Conservation (phyloP, 2,888 invertebrate species). For the Drosophila macrospina region DNA sequence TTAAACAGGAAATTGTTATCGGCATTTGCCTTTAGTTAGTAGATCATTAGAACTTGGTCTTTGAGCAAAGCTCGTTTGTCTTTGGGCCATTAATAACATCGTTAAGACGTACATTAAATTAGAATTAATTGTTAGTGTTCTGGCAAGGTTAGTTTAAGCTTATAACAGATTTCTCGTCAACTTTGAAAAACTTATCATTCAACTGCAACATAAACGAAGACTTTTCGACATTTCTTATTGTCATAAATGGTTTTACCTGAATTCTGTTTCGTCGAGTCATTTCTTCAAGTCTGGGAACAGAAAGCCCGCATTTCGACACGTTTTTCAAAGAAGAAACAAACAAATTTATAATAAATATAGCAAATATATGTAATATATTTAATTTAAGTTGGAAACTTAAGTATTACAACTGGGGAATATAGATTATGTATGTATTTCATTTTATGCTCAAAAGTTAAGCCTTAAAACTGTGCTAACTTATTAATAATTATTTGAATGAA, state of each 20-base stretch:
- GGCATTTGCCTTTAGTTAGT: conserved; percentile 31
- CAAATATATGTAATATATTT: too few relatives aligned
- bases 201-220: conserved; percentile 5
- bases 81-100: conserved; percentile 67
- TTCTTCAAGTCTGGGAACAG: conserved; percentile 51
- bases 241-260: conserved; percentile 49
- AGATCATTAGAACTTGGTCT: conserved; percentile 68
- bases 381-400: too few relatives aligned
- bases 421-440: too few relatives aligned
- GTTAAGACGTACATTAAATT: conserved; percentile 41
- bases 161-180: conserved; percentile 6
- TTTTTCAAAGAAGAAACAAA: conserved; percentile 4
- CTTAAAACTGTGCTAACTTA: too few relatives aligned
- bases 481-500: too few relatives aligned
- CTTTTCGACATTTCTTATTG: conserved; percentile 44
- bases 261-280: conserved; percentile 55
- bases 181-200: conserved; percentile 6
- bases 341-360: too few relatives aligned
- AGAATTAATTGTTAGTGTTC: conserved; percentile 33
- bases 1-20: conserved; percentile 69
- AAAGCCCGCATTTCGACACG: conserved; percentile 10
- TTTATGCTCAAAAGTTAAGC: too few relatives aligned
- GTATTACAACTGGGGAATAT: too few relatives aligned
- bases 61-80: conserved; percentile 27
- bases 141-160: conserved; percentile 51